A percentile compares a stretch with the other conserved stretches of the same genome.
phyloP scores from a whole-genome alignment of 2,888 invertebrate genomes.

The Andricus quercusramuli region DNA sequence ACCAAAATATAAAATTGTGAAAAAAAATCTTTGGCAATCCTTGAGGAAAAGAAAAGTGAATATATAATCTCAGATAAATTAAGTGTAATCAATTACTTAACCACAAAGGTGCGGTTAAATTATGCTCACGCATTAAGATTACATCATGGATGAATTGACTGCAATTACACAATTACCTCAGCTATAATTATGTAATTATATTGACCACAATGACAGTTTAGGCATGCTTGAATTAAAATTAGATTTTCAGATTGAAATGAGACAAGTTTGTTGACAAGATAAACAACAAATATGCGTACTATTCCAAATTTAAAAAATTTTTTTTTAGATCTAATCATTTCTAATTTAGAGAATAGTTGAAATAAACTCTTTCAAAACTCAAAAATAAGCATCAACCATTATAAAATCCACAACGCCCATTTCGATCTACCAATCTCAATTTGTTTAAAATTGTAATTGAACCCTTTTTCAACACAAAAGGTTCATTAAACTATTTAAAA shows the following conservation, averaged over 20 bases:
- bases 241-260: background rate
- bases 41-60: background rate
- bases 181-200: slow-evolving; percentile 5
- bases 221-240: background rate
- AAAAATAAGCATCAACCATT: too few relatives aligned
- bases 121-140: slow-evolving; percentile 1
- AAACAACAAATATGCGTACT: too few relatives aligned
- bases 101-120: slow-evolving; percentile 12
- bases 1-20: background rate
- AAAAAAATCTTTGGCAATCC: slow-evolving; percentile 4
- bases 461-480: too few relatives aligned
- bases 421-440: too few relatives aligned
- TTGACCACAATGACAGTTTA: background rate
- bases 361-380: too few relatives aligned
- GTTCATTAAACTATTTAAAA: too few relatives aligned
- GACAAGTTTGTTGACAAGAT: too few relatives aligned
- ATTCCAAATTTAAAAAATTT: too few relatives aligned
- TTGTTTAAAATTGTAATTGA: too few relatives aligned
- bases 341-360: too few relatives aligned
- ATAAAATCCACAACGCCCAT: too few relatives aligned
- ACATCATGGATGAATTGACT: background rate
- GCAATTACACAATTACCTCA: slow-evolving; percentile 6
- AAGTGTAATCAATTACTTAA: slow-evolving; percentile 10
- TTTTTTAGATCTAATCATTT: too few relatives aligned
- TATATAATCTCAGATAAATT: background rate